Evolutionary conservation across 2,797 vertebrate species (phyloP), one percentile per base, ranked within the genome.

Genomic region (Mus minutoides): DNA sequence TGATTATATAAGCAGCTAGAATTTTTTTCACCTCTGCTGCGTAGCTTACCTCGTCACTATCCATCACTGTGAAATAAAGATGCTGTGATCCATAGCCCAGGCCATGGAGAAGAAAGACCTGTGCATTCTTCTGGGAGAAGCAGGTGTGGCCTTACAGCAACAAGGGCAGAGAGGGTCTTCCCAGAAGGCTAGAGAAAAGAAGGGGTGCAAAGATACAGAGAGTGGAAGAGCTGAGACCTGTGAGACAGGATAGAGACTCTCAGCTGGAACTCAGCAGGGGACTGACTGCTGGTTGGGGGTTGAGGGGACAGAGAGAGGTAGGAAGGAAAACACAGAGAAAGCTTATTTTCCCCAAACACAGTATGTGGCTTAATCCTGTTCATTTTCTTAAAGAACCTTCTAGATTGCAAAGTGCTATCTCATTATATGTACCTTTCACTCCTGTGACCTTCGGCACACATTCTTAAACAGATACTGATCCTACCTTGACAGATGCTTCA

Each of bases 221-320:
- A 69, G 46, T 58, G 12, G 6, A 22, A 4, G 16, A 58, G 58
- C 10, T 6, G 2, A 73, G 43, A 2, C 1, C 0, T n/a, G 3
- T 2, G 11, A 29, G 43, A 12, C 10, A 49, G 52, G 52, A 14
- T 0, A 6, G 91, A 40, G 29, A 56, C 22, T 19, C 19, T 5
- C 52, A 49, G 2, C 4, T 10, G 31, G 58, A 26, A 29, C 60
- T 22, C 82, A 67, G 29, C 21, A 85, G 11, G 40, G 60, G 43
- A 34, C 60, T 67, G 40, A 12, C n/a, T 8, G 16, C 10, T 21
- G 67, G 34, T 7, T 7, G 34, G 12, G 49, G 46, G 43, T n/a
- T n/a, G n/a, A n/a, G 49, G 49, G 49, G 49, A 46, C 6, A 40
- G 0, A 0, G 46, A 85, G 6, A 76, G 62, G 37, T 17, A 56